phyloP scores from a whole-genome alignment of 2,797 vertebrate species.

The Microchirus variegatus region DNA sequence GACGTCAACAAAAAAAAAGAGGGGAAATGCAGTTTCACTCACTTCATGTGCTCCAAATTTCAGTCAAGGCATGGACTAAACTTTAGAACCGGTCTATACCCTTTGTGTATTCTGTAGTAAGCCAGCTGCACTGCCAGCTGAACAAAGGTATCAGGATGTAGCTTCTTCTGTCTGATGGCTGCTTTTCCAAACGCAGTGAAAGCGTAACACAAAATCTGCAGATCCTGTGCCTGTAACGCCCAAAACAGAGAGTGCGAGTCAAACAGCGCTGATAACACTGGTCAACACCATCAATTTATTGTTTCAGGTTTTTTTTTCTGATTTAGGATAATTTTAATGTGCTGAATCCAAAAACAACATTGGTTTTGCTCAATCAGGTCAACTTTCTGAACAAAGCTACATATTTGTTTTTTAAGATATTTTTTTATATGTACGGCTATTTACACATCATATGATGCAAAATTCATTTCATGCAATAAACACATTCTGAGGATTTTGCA shows the following conservation, averaged over 20 bases:
- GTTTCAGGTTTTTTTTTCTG: too few relatives aligned
- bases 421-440: too few relatives aligned
- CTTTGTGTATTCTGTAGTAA: slow-evolving; percentile 87
- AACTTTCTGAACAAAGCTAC: too few relatives aligned
- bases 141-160: slow-evolving; percentile 95
- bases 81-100: slow-evolving; percentile 71
- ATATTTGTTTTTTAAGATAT: too few relatives aligned
- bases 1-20: slow-evolving; percentile 14
- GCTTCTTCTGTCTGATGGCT: slow-evolving; percentile 84
- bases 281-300: too few relatives aligned
- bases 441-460: too few relatives aligned
- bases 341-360: too few relatives aligned
- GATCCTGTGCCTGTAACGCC: slow-evolving; percentile 80
- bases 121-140: slow-evolving; percentile 94
- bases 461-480: too few relatives aligned
- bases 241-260: slow-evolving; percentile 4
- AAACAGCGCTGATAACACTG: too few relatives aligned
- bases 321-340: too few relatives aligned
- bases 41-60: not conserved
- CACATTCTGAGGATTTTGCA: too few relatives aligned
- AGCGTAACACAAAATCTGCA: slow-evolving; percentile 84
- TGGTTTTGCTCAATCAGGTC: too few relatives aligned
- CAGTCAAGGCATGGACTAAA: not conserved
- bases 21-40: not conserved
- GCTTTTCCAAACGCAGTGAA: slow-evolving; percentile 94